A percentile compares a stretch with the other conserved stretches of the same genome.
phyloP scores from a whole-genome alignment of 2,113 vertebrate species.

The Toxotes jaculatrix region DNA sequence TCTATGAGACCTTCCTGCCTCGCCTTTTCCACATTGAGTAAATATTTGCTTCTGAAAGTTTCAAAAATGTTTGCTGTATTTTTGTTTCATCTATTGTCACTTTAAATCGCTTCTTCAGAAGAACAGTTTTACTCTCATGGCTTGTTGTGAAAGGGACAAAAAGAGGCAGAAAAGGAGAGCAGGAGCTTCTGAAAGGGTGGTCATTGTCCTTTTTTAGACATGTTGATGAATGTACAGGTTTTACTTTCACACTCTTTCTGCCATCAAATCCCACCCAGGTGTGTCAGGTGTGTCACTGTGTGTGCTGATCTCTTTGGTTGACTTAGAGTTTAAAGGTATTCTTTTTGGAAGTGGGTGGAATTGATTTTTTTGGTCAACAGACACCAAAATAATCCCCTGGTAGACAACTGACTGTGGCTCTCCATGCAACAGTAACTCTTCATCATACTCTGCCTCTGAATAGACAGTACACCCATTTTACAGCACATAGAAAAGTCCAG shows the following conservation, averaged over 20 bases:
- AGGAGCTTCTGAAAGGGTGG: neutral
- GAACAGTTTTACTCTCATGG: slow-evolving; percentile 26
- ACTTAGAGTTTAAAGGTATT: slow-evolving; percentile 17
- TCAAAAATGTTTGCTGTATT: slow-evolving; percentile 41
- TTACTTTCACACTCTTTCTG: slow-evolving; percentile 30
- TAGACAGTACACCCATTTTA: neutral
- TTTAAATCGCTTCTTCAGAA: slow-evolving; percentile 2
- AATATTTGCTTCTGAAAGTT: slow-evolving; percentile 64
- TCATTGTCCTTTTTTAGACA: slow-evolving; percentile 40
- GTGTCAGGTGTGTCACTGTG: slow-evolving; percentile 28
- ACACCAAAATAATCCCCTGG: neutral
- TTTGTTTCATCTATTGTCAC: slow-evolving; percentile 58
- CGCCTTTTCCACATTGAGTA: slow-evolving; percentile 41
- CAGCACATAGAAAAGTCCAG: neutral
- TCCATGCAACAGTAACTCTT: neutral
- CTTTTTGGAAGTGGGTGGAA: neutral
- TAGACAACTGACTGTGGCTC: neutral
- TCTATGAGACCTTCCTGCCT: slow-evolving; percentile 38
- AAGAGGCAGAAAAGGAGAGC: neutral
- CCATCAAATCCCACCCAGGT: slow-evolving; percentile 20
- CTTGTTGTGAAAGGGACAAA: slow-evolving; percentile 30
- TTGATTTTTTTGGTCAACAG: neutral
- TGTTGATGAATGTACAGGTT: slow-evolving; percentile 41
- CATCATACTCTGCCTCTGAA: neutral
- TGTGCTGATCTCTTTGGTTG: neutral